Evolutionary conservation across 2,113 vertebrate genomes (phyloP).

Genomic region (Donacobius atricapilla): DNA sequence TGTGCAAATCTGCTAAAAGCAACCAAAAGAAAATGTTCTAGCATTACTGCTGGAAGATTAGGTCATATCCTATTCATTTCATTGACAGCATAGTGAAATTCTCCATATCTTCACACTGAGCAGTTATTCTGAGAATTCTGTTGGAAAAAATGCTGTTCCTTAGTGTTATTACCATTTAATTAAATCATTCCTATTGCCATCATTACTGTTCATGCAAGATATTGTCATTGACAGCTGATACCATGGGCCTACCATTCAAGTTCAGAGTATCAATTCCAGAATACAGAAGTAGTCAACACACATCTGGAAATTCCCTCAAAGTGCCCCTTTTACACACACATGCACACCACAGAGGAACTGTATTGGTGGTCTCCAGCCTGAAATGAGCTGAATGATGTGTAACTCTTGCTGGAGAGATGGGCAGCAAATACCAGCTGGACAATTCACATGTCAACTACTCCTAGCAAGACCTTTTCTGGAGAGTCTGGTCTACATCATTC

Average conservation of each 20-base stretch:
- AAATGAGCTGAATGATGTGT: not conserved
- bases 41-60: not conserved
- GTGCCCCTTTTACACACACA: not conserved
- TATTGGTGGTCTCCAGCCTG: not conserved
- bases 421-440: not conserved
- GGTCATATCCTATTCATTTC: not conserved
- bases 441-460: not conserved
- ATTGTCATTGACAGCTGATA: not conserved
- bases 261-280: not conserved
- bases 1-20: not conserved
- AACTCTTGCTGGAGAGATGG: not conserved
- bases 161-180: not conserved
- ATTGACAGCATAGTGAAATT: not conserved
- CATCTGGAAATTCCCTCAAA: not conserved
- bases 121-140: not conserved
- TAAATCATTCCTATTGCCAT: not conserved
- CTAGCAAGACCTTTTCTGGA: not conserved
- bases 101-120: not conserved
- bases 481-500: not conserved
- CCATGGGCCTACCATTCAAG: not conserved
- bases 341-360: fast-evolving
- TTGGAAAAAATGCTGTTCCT: not conserved
- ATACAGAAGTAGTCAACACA: not conserved
- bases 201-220: not conserved
- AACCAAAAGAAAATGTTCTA: not conserved